Conservation (phyloP, 2,113 vertebrate species). For the Melanerpes formicivorus region DNA sequence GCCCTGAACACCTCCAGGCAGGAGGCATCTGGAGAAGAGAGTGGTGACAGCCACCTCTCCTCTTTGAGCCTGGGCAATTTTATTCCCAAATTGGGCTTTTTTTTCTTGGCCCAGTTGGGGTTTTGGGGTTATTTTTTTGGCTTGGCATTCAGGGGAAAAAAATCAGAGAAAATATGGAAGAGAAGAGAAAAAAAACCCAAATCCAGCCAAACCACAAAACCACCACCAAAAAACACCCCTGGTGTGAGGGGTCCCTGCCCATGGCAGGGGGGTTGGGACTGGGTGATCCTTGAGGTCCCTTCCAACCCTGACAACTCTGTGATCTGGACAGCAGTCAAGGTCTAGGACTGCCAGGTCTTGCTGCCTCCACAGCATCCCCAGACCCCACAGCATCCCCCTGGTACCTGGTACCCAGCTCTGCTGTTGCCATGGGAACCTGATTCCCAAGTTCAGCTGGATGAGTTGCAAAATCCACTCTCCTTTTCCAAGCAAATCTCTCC, state of each 20-base stretch:
- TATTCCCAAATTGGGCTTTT: not conserved
- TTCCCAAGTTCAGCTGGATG: not conserved
- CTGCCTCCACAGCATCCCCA: not conserved
- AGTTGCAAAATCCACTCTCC: not conserved
- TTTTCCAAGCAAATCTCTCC: not conserved
- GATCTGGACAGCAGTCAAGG: not conserved
- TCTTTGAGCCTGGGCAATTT: no score
- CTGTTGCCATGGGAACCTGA: constrained; percentile 28
- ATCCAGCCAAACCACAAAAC: no score
- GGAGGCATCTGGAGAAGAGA: no score
- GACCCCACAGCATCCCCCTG: not conserved
- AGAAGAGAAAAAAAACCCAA: no score
- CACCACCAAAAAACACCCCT: no score
- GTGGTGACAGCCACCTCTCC: not conserved
- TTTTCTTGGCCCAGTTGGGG: no score
- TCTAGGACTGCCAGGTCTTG: fast-evolving
- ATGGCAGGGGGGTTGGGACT: no score
- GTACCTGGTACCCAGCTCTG: not conserved
- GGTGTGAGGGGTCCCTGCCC: no score
- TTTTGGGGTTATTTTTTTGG: not conserved
- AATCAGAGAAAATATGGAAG: not conserved
- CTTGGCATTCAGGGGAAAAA: no score
- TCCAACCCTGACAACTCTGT: no score
- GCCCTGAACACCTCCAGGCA: no score
- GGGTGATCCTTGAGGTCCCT: no score